These are phyloP conservation scores for Cerastoderma edule DNA, from an alignment of 2,888 invertebrate genomes.

Conservation along the genomic window DNA sequence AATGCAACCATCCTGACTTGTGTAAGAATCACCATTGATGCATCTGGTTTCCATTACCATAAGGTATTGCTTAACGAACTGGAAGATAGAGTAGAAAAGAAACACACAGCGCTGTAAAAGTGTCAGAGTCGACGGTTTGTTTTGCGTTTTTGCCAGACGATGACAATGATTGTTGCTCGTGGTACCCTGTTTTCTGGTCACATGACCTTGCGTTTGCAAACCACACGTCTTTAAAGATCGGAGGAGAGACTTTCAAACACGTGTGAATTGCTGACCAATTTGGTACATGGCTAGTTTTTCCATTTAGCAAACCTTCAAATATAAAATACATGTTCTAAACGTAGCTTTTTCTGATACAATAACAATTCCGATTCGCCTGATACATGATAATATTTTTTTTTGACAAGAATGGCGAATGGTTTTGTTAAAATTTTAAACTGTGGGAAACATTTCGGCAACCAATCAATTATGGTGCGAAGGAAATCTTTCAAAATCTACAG, in stretches of 20 bases:
- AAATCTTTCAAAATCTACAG: too few relatives aligned
- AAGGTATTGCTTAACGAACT: not conserved
- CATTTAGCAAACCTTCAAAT: not conserved
- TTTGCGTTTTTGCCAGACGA: too few relatives aligned
- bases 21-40: too few relatives aligned
- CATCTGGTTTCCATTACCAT: too few relatives aligned
- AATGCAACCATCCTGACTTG: too few relatives aligned
- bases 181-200: too few relatives aligned
- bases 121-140: too few relatives aligned
- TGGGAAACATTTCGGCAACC: too few relatives aligned
- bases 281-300: not conserved
- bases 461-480: too few relatives aligned
- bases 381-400: not conserved
- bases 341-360: not conserved
- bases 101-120: too few relatives aligned
- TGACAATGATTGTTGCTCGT: too few relatives aligned
- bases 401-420: not conserved
- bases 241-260: conserved; percentile 13
- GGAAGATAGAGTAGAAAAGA: not conserved
- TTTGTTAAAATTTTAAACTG: not conserved
- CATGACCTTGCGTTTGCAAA: too few relatives aligned
- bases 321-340: not conserved
- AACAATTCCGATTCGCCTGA: not conserved
- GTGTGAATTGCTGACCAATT: not conserved
- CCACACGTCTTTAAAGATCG: not conserved